Percentiles rank a stretch among this genome's conserved stretches.
phyloP scores from a whole-genome alignment of 2,113 vertebrate genomes.

The Tetraodon nigroviridis region DNA sequence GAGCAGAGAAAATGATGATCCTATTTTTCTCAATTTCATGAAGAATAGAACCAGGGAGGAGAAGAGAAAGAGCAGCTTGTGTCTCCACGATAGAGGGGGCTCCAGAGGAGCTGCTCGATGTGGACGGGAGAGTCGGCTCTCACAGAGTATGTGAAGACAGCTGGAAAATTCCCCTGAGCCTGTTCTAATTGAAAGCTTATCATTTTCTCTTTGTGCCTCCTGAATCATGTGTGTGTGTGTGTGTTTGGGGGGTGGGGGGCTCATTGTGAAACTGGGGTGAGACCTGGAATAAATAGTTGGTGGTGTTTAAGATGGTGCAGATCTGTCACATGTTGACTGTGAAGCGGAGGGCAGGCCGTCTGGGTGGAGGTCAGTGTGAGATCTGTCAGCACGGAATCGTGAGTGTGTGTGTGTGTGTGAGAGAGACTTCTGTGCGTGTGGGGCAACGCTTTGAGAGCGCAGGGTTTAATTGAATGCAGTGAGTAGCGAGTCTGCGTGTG shows the following conservation, averaged over 20 bases:
- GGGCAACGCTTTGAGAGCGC: constrained; percentile 54
- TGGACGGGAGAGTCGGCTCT: constrained; percentile 51
- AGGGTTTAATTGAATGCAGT: constrained; percentile 70
- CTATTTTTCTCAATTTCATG: constrained; percentile 36
- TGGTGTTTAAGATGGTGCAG: constrained; percentile 33
- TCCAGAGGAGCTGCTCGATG: constrained; percentile 67
- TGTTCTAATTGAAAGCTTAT: constrained; percentile 73
- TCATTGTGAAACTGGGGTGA: constrained; percentile 36
- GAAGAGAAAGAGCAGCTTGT: constrained; percentile 37
- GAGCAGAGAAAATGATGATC: constrained; percentile 15
- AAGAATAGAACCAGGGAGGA: constrained; percentile 36
- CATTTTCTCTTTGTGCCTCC: constrained; percentile 69
- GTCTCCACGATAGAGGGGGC: constrained; percentile 46
- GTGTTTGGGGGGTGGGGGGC: constrained; percentile 1
- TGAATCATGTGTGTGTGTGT: constrained; percentile 42
- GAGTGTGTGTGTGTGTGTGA: constrained; percentile 13
- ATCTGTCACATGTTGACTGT: constrained; percentile 47
- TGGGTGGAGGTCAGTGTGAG: constrained; percentile 46
- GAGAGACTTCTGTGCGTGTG: constrained; percentile 20
- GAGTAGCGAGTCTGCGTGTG: constrained; percentile 57
- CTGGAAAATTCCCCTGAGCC: constrained; percentile 71
- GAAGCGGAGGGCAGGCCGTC: constrained; percentile 38
- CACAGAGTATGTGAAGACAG: constrained; percentile 68
- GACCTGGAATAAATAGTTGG: constrained; percentile 46
- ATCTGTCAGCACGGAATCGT: constrained; percentile 57